phyloP scores from a whole-genome alignment of 2,797 vertebrate genomes.

The Propithecus deckenii region DNA sequence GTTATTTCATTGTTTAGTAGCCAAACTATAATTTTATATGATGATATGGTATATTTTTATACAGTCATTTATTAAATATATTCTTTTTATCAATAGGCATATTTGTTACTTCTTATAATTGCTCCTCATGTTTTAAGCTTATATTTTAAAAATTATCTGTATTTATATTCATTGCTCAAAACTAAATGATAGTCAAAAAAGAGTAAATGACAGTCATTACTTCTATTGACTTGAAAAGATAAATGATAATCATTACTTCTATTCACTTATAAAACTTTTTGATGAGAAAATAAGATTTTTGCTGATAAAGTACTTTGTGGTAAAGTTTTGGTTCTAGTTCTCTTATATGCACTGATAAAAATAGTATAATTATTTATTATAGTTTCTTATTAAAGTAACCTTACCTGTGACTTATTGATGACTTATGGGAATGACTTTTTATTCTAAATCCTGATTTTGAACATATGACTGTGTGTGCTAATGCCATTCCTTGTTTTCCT shows the following conservation, averaged over 20 bases:
- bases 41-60: background rate
- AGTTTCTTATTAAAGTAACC: background rate
- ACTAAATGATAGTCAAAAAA: conserved; percentile 1
- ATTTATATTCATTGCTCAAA: background rate
- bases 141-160: background rate
- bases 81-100: background rate
- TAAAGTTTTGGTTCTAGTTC: conserved; percentile 9
- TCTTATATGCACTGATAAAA: background rate
- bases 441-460: conserved; percentile 30
- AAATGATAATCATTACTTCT: conserved; percentile 16
- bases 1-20: conserved; percentile 16
- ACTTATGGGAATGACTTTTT: conserved; percentile 23
- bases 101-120: conserved; percentile 5
- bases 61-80: background rate
- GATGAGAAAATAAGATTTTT: conserved; percentile 39
- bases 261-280: background rate
- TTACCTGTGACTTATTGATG: background rate
- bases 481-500: conserved; percentile 64
- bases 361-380: background rate
- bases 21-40: background rate
- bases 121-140: conserved; percentile 23
- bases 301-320: background rate
- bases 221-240: background rate
- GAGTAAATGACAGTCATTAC: background rate
- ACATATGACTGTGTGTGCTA: conserved; percentile 38